A percentile compares a stretch with the other conserved stretches of the same genome.
phyloP scores from a whole-genome alignment of 2,797 vertebrate species.

The Cyprinodon diabolis region DNA sequence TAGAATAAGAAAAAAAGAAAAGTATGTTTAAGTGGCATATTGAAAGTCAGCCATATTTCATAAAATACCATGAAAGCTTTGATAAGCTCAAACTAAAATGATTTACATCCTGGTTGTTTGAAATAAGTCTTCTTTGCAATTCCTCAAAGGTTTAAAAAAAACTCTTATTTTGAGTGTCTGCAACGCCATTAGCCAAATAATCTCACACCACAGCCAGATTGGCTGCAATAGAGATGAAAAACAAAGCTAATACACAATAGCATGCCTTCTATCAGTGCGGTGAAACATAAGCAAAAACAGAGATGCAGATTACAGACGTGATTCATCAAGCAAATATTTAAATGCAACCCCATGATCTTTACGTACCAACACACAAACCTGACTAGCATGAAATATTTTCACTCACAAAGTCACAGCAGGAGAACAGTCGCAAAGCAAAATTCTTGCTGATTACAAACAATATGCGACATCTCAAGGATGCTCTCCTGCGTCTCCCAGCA shows the following conservation, averaged over 20 bases:
- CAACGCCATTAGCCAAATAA: not conserved
- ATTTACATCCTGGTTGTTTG: not conserved
- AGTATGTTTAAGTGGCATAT: not conserved
- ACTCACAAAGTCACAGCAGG: conserved; percentile 48
- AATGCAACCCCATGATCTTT: conserved; percentile 27
- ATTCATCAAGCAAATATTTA: conserved; percentile 32
- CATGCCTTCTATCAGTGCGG: conserved; percentile 44
- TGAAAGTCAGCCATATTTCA: conserved; percentile 4
- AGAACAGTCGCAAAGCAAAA: conserved; percentile 26
- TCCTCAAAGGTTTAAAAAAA: too few relatives aligned
- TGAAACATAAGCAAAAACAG: conserved; percentile 43
- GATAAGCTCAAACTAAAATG: not conserved
- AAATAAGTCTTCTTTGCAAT: not conserved
- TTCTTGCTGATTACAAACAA: conserved; percentile 57
- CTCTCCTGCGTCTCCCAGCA: conserved; percentile 38
- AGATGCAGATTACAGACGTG: conserved; percentile 19
- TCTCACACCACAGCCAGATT: not conserved
- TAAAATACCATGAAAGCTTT: conserved; percentile 15
- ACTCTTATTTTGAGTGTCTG: not conserved
- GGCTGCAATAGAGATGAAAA: not conserved
- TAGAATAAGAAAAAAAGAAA: too few relatives aligned
- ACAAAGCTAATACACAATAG: not conserved
- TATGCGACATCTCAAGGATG: conserved; percentile 46
- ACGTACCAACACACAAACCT: conserved; percentile 8
- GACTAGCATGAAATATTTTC: conserved; percentile 17